Base-by-base conservation (phyloP, 2,113 vertebrate genomes). In the Piaya cayana region DNA sequence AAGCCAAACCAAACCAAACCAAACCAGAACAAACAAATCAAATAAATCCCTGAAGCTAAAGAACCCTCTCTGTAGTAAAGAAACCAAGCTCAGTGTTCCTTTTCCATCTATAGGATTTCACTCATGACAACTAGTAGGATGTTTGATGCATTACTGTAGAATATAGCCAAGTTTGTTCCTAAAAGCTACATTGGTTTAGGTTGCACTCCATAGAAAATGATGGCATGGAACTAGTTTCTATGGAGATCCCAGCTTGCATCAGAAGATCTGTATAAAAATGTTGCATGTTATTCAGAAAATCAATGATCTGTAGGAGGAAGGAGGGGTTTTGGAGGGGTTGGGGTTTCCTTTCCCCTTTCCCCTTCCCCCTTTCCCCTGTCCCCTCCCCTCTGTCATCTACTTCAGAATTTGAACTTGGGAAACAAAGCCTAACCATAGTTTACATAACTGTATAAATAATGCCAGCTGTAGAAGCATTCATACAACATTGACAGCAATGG, bases 401-500 rank as follows among this genome's bases (percentile, higher is more conserved):
- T 64, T 90, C 71, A 92, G 67, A 93, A 72, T 19, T 82, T 86
- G 79, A 76, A 8, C 64, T 90, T 86, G 45, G 37, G 50, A 93
- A 90, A 80, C 0, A 1, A 80, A 77, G 45, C 63, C 45, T 88
- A 82, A 67, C 82, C 85, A 55, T 70, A 83, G 82, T 93, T 94
- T 90, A 95, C 76, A 74, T 92, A 95, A 68, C 92, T 93, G 70
- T 79, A 70, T 93, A 95, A 96, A 92, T 88, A 92, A 86, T 90
- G 79, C 79, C 93, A 94, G 79, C 88, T 96, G 85, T 68, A 72
- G 79, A 90, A 81, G 63, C 42, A 49, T 80, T 92, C 91, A 70
- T 34, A 62, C 50, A 83, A 58, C 88, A 69, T 82, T 77, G 79
- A 90, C 67, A 86, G 79, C 79, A 93, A 70, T 19, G 68, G 55